Conservation (phyloP, 2,888 invertebrate species). For the Rhimphoctona megacephalus region DNA sequence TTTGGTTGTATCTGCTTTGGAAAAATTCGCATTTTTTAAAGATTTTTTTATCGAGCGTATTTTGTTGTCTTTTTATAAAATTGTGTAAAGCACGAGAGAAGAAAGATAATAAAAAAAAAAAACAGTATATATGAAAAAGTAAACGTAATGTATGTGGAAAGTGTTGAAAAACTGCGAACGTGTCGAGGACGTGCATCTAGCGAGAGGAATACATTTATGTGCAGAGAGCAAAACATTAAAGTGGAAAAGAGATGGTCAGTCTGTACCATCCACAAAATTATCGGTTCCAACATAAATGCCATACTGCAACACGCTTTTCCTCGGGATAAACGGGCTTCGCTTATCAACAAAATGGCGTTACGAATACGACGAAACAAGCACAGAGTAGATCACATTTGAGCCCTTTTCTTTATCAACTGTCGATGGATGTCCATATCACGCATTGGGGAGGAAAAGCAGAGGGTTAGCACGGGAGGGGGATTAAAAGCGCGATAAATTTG, state of each 20-base stretch:
- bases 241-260: not conserved
- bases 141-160: slow-evolving; percentile 7
- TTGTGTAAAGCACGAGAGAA: slow-evolving; percentile 18
- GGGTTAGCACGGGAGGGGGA: slow-evolving; percentile 39
- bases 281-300: slow-evolving; percentile 24
- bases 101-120: slow-evolving; percentile 25
- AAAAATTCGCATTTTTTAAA: not conserved
- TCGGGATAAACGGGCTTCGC: not conserved
- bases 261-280: slow-evolving; percentile 63
- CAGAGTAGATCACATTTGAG: not conserved
- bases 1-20: not conserved
- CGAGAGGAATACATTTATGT: slow-evolving; percentile 41
- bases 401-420: slow-evolving; percentile 20
- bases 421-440: slow-evolving; percentile 9
- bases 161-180: slow-evolving; percentile 10
- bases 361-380: not conserved
- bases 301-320: slow-evolving; percentile 37
- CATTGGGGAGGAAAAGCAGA: slow-evolving; percentile 25
- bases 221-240: not conserved
- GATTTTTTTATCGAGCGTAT: not conserved
- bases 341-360: slow-evolving; percentile 7
- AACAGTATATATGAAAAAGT: not conserved
- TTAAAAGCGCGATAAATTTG: slow-evolving; percentile 69
- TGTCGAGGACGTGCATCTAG: not conserved
- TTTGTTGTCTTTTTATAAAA: not conserved